Base-by-base conservation (phyloP, 2,797 vertebrate genomes). In the Hephaestus fuliginosus region DNA sequence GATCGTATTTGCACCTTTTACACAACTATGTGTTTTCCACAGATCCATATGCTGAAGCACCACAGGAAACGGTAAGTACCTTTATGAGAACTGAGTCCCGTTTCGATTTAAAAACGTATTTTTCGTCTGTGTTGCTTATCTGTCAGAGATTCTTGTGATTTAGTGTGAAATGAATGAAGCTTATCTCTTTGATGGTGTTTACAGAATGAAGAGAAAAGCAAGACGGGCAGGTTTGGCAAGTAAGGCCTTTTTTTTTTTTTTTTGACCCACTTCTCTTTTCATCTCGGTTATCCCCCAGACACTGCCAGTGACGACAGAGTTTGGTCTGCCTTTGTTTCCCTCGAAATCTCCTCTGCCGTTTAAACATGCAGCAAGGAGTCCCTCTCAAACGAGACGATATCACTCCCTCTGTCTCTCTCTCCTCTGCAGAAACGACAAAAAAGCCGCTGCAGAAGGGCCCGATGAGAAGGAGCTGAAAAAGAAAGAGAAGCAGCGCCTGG, bases 391-490 rank as follows among this genome's bases (percentile, higher is more conserved):
- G 7, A 56, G 4, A 57, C 4, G 1, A 28, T 62, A n/a, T 70
- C 28, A 18, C 11, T 76, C 33, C 76, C 15, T 52, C 25, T 25
- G 25, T 25, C 33, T 0, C 60, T 83, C 33, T 77, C 15, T 52
- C 25, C 44, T 53, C 14, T 39, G 18, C 88, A 94, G 94, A 71
- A 60, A 0, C 0, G 93, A 91, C n/a, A 96, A 94, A 86, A 96
- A 93, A 63, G 78, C 62, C 0, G 2, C 30, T 0, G 49, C 82
- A 0, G 93, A 88, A 4, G 86, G 90, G 25, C 90, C 74, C 0
- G 94, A 95, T 1, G 95, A 95, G 76, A 96, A 96, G 30, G 95
- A 96, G 71, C 84, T 91, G 82, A 95, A 95, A 49, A 96, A 96
- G 86, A 95, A 85, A 66, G 95, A 95, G 82, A 95, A 93, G 77